Evolutionary conservation across 2,888 invertebrate genomes (phyloP), one percentile per base, ranked within the genome.

Genomic region (Tetramorium bicarinatum): DNA sequence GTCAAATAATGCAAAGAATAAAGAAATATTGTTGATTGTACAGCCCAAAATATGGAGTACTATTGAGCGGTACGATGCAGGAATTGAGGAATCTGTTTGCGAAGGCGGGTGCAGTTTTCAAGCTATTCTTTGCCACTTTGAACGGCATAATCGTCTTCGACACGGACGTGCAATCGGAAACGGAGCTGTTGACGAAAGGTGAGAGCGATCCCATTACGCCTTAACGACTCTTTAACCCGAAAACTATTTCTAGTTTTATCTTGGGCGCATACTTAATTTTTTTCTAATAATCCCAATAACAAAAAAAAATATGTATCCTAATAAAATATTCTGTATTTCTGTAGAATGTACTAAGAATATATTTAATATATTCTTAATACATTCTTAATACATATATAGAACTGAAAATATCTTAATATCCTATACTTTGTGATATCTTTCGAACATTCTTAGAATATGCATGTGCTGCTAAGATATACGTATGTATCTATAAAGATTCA

Each of bases 11-110:
- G 4, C 3, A 41, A 25, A 66, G 15, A 54, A 41, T 66, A 54
- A 64, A 52, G 21, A 2, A 62, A 8, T 8, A 59, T 21, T 79
- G 21, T 56, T 69, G 7, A 69, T 64, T 13, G 89, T 92, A 38
- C 82, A 94, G 94, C 47, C 85, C 89, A 81, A 83, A 77, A 59
- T 93, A 93, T 82, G 92, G 89, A 13, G 84, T 54, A 13, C 83
- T 90, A 64, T 91, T 93, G 69, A 86, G 89, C 64, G 83, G 89
- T 41, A 82, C 91, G 29, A 83, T 89, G 38, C 87, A 89, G 13
- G 87, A 91, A 67, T 81, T 94, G 61, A 91, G 90, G 21, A 87
- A 75, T 81, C 83, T 94, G 44, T 94, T 93, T 90, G 91, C 89
- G 29, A 92, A 92, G 47, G 90, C 93, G 6, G 87, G 90, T 49